Evolutionary conservation across 1,140 invertebrate species (phyloP), one percentile per base, ranked within the genome.

Genomic region (Tribolium madens): DNA sequence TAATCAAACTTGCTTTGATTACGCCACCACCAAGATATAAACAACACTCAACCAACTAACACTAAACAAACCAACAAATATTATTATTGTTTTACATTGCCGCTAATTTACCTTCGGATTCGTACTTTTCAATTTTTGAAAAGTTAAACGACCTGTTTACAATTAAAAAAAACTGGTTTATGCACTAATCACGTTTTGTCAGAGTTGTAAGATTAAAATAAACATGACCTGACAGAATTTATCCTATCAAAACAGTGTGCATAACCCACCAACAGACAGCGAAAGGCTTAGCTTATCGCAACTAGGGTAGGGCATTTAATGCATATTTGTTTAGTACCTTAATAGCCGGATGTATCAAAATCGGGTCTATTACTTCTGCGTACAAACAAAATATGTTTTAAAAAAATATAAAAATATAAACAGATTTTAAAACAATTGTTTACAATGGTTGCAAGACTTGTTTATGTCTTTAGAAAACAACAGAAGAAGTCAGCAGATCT

Each of bases 1-100:
- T 64, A 64, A 64, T 64, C 57, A 64, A 64, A 64, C 18, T 64
- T 64, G 57, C 57, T 64, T 64, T 64, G 57, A 64, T 64, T 64
- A 64, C 26, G 12, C 57, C 57, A 33, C 21, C 18, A 12, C 57
- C n/a, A 64, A 12, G 57, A 14, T 26, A 33, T 64, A 64, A 64
- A 64, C 57, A 33, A 64, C 31, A 64, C 21, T 14, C 3, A n/a
- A 33, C 57, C 18, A 26, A 7, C 26, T 9, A 33, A 9, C 36
- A 9, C 36, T n/a, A 42, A 42, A 42, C 36, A 42, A 42, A 42
- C n/a, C n/a, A 26, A 26, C 21, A 26, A 26, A 26, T 26, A 26
- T 26, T 26, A 5, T 26, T 60, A 60, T 26, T 21, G 53, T 10
- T 60, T 17, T 60, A 60, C 50, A 52, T 26, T 26, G 3, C 6